Conservation (phyloP, 2,797 vertebrate species). For the Melanotaenia nigrans region DNA sequence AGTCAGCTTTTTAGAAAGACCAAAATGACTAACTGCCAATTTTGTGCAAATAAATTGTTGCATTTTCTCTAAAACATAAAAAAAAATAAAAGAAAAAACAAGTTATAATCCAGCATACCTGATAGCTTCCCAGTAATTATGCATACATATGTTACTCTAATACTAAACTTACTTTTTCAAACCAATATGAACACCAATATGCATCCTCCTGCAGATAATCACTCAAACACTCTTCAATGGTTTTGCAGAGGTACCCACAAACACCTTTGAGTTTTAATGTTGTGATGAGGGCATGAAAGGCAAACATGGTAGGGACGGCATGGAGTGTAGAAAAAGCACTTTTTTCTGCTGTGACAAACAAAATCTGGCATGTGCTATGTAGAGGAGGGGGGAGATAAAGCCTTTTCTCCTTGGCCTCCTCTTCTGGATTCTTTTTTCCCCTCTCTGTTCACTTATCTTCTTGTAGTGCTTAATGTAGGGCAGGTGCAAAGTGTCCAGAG, state of each 20-base stretch:
- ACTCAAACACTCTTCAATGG: constrained; percentile 23
- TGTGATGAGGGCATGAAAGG: constrained; percentile 57
- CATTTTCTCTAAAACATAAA: not conserved
- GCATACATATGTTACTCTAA: not conserved
- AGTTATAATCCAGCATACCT: not conserved
- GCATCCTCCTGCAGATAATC: constrained; percentile 21
- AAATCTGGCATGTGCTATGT: constrained; percentile 55
- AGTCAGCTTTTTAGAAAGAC: not conserved
- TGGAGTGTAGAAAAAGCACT: constrained; percentile 57
- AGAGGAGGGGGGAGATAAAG: constrained; percentile 24
- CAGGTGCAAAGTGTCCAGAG: constrained; percentile 63
- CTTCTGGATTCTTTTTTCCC: constrained; percentile 10
- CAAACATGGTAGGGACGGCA: constrained; percentile 43
- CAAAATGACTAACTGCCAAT: not conserved
- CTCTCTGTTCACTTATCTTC: constrained; percentile 27
- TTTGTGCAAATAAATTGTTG: not conserved
- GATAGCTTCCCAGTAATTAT: not conserved
- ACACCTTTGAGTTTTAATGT: constrained; percentile 65
- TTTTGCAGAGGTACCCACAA: constrained; percentile 20
- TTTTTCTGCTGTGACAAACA: constrained; percentile 73
- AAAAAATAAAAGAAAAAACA: not conserved
- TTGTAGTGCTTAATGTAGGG: constrained; percentile 49
- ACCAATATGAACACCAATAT: constrained; percentile 18
- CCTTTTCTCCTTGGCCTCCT: constrained; percentile 22
- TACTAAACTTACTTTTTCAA: constrained; percentile 10